These are phyloP conservation scores for Erethizon dorsatum DNA, from an alignment of 2,797 vertebrate species.

Conservation along the genomic window DNA sequence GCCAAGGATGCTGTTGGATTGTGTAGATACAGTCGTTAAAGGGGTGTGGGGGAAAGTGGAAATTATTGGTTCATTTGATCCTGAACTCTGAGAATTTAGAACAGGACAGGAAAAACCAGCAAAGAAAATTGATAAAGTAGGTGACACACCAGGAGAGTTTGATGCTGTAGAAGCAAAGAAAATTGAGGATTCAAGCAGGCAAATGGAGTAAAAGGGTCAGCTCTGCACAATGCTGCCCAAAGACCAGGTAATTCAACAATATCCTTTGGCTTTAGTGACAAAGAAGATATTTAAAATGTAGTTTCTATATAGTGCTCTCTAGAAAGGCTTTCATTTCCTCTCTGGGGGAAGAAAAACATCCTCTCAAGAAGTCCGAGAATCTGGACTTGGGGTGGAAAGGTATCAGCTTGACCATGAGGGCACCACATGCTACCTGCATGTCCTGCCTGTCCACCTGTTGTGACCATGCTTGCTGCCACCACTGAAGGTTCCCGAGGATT, in stretches of 20 bases:
- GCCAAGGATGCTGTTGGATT: not conserved
- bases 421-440: not conserved
- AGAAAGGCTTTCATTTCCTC: not conserved
- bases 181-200: not conserved
- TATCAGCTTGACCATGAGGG: fast-evolving
- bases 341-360: not conserved
- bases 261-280: not conserved
- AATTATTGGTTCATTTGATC: not conserved
- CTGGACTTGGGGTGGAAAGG: not conserved
- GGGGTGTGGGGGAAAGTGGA: not conserved
- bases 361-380: not conserved
- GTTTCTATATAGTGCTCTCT: not conserved
- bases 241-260: not conserved
- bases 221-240: not conserved
- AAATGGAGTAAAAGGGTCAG: not conserved
- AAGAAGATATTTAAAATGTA: not conserved
- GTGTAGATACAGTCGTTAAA: not conserved
- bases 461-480: not conserved
- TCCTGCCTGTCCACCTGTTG: fast-evolving
- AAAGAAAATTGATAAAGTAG: not conserved
- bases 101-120: not conserved
- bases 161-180: not conserved
- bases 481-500: not conserved
- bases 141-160: not conserved
- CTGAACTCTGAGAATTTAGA: not conserved